Percentiles rank a stretch among this genome's conserved stretches.
Conservation (phyloP, 2,888 invertebrate genomes). For the Andrena praecox region DNA sequence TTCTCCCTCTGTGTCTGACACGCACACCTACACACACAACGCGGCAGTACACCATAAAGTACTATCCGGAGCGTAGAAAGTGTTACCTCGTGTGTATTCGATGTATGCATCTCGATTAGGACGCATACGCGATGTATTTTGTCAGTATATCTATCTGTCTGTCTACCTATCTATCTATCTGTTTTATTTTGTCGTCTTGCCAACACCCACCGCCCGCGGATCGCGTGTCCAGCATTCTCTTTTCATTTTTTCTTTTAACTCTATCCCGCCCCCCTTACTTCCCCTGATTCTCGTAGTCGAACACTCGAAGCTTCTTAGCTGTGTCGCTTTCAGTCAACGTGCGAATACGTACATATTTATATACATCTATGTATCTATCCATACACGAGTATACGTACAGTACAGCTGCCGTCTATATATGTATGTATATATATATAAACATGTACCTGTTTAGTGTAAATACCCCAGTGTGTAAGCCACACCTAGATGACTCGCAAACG, state of each 20-base stretch:
- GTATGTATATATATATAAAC: constrained; percentile 30
- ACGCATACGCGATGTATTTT: constrained; percentile 55
- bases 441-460: constrained; percentile 52
- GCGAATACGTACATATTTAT: constrained; percentile 68
- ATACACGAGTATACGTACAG: constrained; percentile 13
- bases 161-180: constrained; percentile 2
- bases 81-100: constrained; percentile 40
- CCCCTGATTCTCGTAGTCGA: constrained; percentile 67
- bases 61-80: constrained; percentile 43
- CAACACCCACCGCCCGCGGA: constrained; percentile 53
- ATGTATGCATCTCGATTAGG: constrained; percentile 59
- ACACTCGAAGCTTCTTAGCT: constrained; percentile 80
- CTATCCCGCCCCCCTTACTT: constrained; percentile 22
- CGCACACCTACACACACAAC: constrained; percentile 17
- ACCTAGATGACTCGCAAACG: constrained; percentile 65
- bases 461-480: constrained; percentile 24
- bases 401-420: background rate
- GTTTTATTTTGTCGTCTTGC: constrained; percentile 21
- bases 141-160: constrained; percentile 26
- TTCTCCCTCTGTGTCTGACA: background rate
- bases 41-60: constrained; percentile 34
- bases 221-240: constrained; percentile 43
- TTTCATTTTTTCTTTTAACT: constrained; percentile 11
- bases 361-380: constrained; percentile 10
- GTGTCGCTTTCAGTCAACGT: constrained; percentile 83